Conservation (phyloP, 2,797 vertebrate species). For the Amniataba percoides region DNA sequence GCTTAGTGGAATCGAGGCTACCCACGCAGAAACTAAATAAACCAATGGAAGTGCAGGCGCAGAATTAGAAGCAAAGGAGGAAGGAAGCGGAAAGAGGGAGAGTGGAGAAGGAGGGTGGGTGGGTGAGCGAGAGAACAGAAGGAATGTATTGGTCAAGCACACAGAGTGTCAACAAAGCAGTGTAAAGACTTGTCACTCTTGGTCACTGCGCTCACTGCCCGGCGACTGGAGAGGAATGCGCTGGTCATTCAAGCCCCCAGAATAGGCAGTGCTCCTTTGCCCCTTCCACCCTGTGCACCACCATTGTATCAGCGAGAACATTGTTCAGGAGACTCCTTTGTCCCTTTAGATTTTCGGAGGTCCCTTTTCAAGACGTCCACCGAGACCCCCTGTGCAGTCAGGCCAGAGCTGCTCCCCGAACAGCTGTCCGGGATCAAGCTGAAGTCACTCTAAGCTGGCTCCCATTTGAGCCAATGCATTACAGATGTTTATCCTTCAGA, state of each 20-base stretch:
- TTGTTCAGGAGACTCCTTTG: conserved; percentile 82
- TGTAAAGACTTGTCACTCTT: conserved; percentile 81
- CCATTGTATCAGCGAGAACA: conserved; percentile 80
- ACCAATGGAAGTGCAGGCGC: conserved; percentile 38
- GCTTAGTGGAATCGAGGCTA: conserved; percentile 26
- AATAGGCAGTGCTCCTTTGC: conserved; percentile 81
- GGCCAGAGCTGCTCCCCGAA: conserved; percentile 71
- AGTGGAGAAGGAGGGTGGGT: background rate
- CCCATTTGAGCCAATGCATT: conserved; percentile 74
- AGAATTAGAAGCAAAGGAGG: conserved; percentile 45
- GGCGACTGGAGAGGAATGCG: conserved; percentile 81
- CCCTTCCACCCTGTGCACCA: conserved; percentile 76
- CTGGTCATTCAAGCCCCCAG: conserved; percentile 78
- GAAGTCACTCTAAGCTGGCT: conserved; percentile 79
- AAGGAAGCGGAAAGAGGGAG: conserved; percentile 51
- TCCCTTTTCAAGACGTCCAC: conserved; percentile 78
- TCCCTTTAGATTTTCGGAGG: conserved; percentile 81
- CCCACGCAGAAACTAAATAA: conserved; percentile 46
- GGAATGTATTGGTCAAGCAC: conserved; percentile 81
- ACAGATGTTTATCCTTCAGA: conserved; percentile 83
- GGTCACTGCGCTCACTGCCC: conserved; percentile 79
- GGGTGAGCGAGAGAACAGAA: conserved; percentile 38
- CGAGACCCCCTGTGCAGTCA: conserved; percentile 76
- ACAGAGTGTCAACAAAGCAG: conserved; percentile 78
- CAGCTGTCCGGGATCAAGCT: conserved; percentile 84